A percentile compares a stretch with the other conserved stretches of the same genome.
Evolutionary conservation across 2,888 invertebrate genomes (phyloP).

Genomic region (Thera britannica): DNA sequence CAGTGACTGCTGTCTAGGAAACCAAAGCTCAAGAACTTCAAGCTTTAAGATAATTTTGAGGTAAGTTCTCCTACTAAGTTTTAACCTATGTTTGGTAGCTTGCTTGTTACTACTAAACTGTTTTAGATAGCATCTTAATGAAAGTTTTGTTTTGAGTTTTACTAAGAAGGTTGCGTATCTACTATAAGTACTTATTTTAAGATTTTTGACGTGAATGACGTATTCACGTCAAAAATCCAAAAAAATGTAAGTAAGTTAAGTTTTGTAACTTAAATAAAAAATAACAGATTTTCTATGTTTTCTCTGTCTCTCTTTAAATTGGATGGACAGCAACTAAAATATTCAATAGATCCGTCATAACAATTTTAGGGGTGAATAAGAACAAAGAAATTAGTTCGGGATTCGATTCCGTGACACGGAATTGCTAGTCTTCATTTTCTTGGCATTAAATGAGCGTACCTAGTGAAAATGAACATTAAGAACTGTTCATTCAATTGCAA

Average conservation of each 20-base stretch:
- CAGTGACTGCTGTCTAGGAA: neutral
- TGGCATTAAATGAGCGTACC: no score
- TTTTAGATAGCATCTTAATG: conserved; percentile 27
- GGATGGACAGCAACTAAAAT: no score
- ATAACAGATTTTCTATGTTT: no score
- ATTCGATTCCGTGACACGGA: no score
- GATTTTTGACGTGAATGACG: neutral
- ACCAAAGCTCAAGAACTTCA: conserved; percentile 5
- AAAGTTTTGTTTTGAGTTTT: conserved; percentile 13
- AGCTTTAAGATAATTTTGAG: conserved; percentile 19
- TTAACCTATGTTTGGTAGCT: conserved; percentile 14
- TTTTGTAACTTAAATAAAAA: no score
- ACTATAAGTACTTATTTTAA: neutral
- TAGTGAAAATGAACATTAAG: conserved; percentile 2
- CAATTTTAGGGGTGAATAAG: no score
- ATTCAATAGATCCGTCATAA: no score
- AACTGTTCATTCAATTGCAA: conserved; percentile 42
- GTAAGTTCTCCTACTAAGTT: conserved; percentile 6
- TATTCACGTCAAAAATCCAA: no score
- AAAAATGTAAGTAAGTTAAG: no score
- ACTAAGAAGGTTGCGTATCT: neutral
- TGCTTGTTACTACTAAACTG: conserved; percentile 23
- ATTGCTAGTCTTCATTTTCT: no score
- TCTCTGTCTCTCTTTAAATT: no score
- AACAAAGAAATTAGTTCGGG: no score